Evolutionary conservation across 2,888 invertebrate species (phyloP), one percentile per base, ranked within the genome.

Genomic region (Hydroisotoma schaefferi): DNA sequence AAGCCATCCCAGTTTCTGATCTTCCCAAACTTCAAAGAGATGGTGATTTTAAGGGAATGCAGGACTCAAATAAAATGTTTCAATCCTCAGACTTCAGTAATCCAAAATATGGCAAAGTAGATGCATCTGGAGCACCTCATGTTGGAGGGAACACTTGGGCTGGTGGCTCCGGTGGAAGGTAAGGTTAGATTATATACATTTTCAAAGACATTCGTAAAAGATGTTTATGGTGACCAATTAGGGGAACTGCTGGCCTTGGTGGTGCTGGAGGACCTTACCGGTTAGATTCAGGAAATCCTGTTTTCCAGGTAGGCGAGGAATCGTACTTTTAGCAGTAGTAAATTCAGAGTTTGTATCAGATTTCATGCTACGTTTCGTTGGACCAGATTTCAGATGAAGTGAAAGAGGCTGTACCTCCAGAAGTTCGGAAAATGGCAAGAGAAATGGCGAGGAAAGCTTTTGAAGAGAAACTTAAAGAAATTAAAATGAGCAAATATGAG

Each of bases 191-290:
- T n/a, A n/a, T n/a, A n/a, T n/a, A n/a, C n/a, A 29, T 27, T 40
- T 54, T n/a, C 4, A 38, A 6, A n/a, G n/a, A n/a, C n/a, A n/a
- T n/a, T n/a, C n/a, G n/a, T n/a, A n/a, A n/a, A n/a, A n/a, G n/a
- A n/a, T n/a, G n/a, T n/a, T 29, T 15, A 49, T 43, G 43, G 33
- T 12, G 10, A 10, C 20, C 37, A 28, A 15, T 18, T 38, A 53
- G 61, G 18, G 72, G 70, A 20, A 69, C 76, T 72, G 94, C 95
- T 0, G 97, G 97, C 1, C 80, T 98, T 40, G 97, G 97, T 10
- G 97, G 97, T 1, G 91, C 92, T 77, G 97, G 97, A 20, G 98
- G 95, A 0, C 95, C 97, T 0, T 97, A 93, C 78, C 81, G 97
- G 1, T 80, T 98, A 15, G 97, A 97, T 77, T 89, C 89, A 56